Percentiles rank a stretch among this genome's conserved stretches.
phyloP scores from a whole-genome alignment of 2,888 invertebrate species.

The Sympetrum striolatum region DNA sequence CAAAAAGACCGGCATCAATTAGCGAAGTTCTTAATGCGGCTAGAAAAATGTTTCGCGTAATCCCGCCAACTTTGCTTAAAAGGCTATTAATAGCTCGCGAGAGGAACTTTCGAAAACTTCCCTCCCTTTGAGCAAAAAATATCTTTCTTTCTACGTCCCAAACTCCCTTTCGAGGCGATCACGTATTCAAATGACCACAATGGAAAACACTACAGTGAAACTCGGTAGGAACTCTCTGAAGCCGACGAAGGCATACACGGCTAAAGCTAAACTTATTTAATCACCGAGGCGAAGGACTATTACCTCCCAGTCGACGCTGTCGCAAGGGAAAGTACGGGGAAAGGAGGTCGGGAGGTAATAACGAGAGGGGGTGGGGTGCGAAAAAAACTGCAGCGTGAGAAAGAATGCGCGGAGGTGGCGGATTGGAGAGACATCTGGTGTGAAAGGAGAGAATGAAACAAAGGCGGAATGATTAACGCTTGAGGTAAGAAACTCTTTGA shows the following conservation, averaged over 20 bases:
- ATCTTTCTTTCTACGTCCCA: neutral
- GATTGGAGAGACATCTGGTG: neutral
- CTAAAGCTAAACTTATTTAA: conserved; percentile 32
- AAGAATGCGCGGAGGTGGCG: too few relatives aligned
- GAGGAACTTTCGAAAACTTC: neutral
- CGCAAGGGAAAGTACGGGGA: neutral
- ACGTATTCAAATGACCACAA: conserved; percentile 39
- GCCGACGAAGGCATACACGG: conserved; percentile 7
- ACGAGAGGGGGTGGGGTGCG: neutral
- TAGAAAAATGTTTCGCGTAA: neutral
- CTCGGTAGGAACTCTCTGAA: neutral
- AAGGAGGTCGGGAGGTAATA: neutral
- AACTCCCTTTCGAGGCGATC: neutral
- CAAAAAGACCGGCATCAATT: neutral
- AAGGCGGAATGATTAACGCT: neutral
- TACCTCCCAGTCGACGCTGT: conserved; percentile 22
- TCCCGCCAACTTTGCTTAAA: conserved; percentile 7
- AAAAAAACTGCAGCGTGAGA: too few relatives aligned
- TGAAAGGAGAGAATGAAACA: neutral
- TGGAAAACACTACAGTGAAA: conserved; percentile 14
- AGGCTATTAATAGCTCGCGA: conserved; percentile 7
- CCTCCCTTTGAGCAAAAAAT: neutral
- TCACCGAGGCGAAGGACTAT: conserved; percentile 5
- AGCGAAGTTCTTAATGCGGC: neutral
- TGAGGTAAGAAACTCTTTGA: neutral